Evolutionary conservation across 2,113 vertebrate species (phyloP), one percentile per base, ranked within the genome.

Genomic region (Ranitomeya variabilis): DNA sequence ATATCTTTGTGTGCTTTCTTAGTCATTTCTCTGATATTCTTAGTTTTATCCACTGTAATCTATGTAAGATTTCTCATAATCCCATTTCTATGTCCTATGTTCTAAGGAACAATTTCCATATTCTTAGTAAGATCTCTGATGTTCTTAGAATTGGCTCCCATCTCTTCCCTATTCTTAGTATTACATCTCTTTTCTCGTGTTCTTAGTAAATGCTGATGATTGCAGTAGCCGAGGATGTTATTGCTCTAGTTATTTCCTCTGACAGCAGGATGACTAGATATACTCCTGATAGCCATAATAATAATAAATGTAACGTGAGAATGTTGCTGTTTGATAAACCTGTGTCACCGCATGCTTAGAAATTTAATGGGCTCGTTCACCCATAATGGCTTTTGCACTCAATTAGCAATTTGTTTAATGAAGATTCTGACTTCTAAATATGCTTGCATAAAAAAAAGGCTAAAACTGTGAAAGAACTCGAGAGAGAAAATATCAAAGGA

Each of bases 401-500:
- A 83, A 88, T 88, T 88, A 84, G 80, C 71, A 83, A 88, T 77
- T 85, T 89, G 52, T 57, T 57, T 85, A 78, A 89, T 89, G 81
- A 89, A 83, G 60, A 79, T 85, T 69, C 37, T 83, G 74, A 85
- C 66, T 89, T 79, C n/a, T 78, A 78, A 85, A 84, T 79, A 85
- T 71, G 81, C 74, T 57, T 77, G 60, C 19, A 31, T 67, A 89
- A 79, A 52, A 79, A 52, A 21, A 88, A 83, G 80, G 90, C 87
- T 90, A 89, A 91, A 91, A 69, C 62, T n/a, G 37, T 18, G n/a
- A 55, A 87, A 89, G 71, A 91, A 90, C 74, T 85, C 80, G 87
- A 91, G 80, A 85, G 90, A 90, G 62, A 54, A 80, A 94, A 90
- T 88, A 91, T 89, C 89, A 92, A 86, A 10, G 83, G 76, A 90